Base-by-base conservation (phyloP, 2,888 invertebrate species). In the Polyploca ridens region DNA sequence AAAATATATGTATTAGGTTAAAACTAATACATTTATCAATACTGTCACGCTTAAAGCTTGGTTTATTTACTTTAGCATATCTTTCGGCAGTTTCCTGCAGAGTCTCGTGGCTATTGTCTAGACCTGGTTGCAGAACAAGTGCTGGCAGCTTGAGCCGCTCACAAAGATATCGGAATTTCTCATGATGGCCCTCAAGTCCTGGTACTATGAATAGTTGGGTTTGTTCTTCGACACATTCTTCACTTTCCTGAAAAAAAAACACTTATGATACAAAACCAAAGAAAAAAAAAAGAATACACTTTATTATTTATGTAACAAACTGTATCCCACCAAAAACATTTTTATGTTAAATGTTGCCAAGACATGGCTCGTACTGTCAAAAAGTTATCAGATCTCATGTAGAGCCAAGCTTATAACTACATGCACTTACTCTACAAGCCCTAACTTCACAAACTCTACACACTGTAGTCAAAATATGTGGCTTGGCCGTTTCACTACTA, bases 131-230 rank as follows among this genome's bases (percentile, higher is more conserved):
- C 49, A 88, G 70, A 0, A 82, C 78, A 3, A 84, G 62, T 0
- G 86, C 83, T 0, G 79, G 77, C 11, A 88, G 33, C 64, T 86
- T 87, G 5, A 88, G 75, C 3, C 83, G 73, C 63, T 84, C 81
- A 33, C 84, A 83, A 27, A 87, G 44, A 13, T 63, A 58, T 7
- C 72, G 68, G 71, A 87, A 89, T 35, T 79, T 73, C 7, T 69
- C 68, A 49, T 82, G 76, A 58, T 85, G 81, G 0, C 88, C 87
- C 64, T 89, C 88, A 41, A 89, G 58, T 1, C 88, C 88, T 5
- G 89, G 87, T 27, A 88, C 66, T 35, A 87, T 74, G 65, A 77
- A 80, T 60, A 88, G 14, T 33, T 64, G 16, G 16, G 54, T 38
- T 46, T 62, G 64, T 10, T 54, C 19, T 2, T 19, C 16, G 10